These are phyloP conservation scores for Leucoraja ocellata DNA, from an alignment of 2,797 vertebrate genomes.

Conservation along the genomic window DNA sequence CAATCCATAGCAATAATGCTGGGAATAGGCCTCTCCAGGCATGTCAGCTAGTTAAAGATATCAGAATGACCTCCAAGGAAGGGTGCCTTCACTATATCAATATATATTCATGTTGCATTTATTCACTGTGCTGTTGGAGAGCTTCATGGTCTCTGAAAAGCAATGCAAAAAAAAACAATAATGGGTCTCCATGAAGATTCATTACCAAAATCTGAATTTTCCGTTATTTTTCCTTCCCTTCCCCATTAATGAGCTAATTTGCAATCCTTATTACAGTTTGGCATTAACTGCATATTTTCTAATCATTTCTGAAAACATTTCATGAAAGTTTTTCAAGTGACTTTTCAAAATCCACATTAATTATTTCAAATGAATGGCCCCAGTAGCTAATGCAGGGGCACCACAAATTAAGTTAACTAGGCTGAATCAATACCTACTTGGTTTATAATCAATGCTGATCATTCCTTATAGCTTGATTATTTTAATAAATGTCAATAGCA, in stretches of 20 bases:
- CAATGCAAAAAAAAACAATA: not conserved
- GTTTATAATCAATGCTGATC: not conserved
- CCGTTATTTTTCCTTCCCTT: not conserved
- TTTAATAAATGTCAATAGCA: not conserved
- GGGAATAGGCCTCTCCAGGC: no score
- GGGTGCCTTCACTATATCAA: no score
- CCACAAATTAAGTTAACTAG: not conserved
- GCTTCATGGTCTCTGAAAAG: not conserved
- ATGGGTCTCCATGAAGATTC: not conserved
- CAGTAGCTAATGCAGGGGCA: not conserved
- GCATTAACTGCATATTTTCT: not conserved
- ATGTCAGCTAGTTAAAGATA: no score
- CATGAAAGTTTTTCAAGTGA: not conserved
- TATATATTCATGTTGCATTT: not conserved
- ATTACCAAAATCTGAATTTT: not conserved
- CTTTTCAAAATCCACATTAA: slow-evolving; percentile 3
- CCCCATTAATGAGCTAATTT: not conserved
- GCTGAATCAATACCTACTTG: not conserved
- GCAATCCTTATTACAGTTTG: not conserved
- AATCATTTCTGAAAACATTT: slow-evolving; percentile 12
- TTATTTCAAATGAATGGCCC: not conserved
- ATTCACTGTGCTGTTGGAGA: not conserved
- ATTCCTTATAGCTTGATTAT: not conserved
- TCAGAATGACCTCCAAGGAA: no score
- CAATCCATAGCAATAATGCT: no score